These are phyloP conservation scores for Synaphobranchus kaupii DNA, from an alignment of 2,797 vertebrate genomes.

Conservation along the genomic window DNA sequence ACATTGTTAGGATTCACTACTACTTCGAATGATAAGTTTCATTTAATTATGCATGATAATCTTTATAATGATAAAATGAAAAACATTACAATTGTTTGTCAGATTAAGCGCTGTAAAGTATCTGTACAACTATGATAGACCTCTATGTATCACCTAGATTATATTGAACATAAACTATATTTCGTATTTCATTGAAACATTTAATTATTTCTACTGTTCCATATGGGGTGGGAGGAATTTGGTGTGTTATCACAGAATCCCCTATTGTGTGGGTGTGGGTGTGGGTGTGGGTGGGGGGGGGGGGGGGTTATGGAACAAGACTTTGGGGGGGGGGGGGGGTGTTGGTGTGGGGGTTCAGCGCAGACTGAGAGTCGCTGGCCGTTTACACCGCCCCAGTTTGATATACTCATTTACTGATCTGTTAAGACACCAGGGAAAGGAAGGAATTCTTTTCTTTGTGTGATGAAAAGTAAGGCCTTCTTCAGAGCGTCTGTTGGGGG, in stretches of 20 bases:
- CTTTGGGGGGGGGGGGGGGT: slow-evolving; percentile 33
- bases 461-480: slow-evolving; percentile 64
- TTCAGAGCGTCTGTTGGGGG: slow-evolving; percentile 63
- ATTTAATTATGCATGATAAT: neutral
- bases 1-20: neutral
- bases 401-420: slow-evolving; percentile 85
- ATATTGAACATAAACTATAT: neutral
- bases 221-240: slow-evolving; percentile 61
- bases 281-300: slow-evolving; percentile 34
- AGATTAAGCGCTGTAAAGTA: neutral
- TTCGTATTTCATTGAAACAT: neutral
- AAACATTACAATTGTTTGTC: neutral
- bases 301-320: slow-evolving; percentile 67
- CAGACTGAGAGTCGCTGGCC: slow-evolving; percentile 75
- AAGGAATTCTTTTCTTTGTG: slow-evolving; percentile 76
- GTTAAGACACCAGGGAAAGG: slow-evolving; percentile 78
- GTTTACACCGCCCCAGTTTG: slow-evolving; percentile 79
- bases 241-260: slow-evolving; percentile 79
- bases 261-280: slow-evolving; percentile 56
- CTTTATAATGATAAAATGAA: neutral
- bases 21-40: neutral
- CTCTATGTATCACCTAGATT: neutral
- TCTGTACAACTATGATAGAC: neutral
- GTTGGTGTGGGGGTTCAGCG: slow-evolving; percentile 58
- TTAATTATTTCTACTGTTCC: slow-evolving; percentile 49